phyloP scores from a whole-genome alignment of 2,113 vertebrate genomes.

The Trichomycterus rosablanca region DNA sequence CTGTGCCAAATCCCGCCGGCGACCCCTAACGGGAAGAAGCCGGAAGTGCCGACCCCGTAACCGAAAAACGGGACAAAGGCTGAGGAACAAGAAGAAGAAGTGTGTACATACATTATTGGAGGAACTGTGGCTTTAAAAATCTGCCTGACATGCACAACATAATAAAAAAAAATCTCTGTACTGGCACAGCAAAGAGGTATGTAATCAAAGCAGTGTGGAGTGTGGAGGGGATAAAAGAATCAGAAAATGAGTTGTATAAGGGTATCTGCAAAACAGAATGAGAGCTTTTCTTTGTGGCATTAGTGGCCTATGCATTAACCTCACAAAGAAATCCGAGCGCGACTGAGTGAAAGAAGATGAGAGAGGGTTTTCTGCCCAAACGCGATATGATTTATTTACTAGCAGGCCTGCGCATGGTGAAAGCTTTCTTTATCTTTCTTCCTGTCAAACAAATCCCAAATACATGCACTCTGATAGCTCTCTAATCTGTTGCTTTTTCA shows the following conservation, averaged over 20 bases:
- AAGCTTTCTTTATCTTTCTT: background rate
- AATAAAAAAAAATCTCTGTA: background rate
- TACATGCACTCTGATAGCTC: too few relatives aligned
- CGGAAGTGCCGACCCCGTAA: too few relatives aligned
- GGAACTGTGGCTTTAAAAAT: too few relatives aligned
- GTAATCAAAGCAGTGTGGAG: too few relatives aligned
- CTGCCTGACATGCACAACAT: too few relatives aligned
- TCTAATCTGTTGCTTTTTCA: too few relatives aligned
- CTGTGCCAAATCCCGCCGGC: too few relatives aligned
- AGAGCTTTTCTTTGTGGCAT: background rate
- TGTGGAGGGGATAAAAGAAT: too few relatives aligned
- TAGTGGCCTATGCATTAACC: slow-evolving; percentile 33
- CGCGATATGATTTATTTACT: slow-evolving; percentile 13
- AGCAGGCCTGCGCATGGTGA: background rate
- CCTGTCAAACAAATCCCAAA: slow-evolving; percentile 7
- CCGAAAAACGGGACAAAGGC: too few relatives aligned
- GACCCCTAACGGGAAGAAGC: too few relatives aligned
- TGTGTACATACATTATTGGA: too few relatives aligned
- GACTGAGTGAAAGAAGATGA: slow-evolving; percentile 44
- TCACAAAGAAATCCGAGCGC: slow-evolving; percentile 27
- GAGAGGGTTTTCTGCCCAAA: slow-evolving; percentile 14
- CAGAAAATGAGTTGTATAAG: background rate
- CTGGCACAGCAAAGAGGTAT: background rate
- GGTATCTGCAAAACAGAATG: background rate
- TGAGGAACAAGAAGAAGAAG: too few relatives aligned